Base-by-base conservation (phyloP, 2,797 vertebrate genomes). In the Xiphorhynchus erythropygius region DNA sequence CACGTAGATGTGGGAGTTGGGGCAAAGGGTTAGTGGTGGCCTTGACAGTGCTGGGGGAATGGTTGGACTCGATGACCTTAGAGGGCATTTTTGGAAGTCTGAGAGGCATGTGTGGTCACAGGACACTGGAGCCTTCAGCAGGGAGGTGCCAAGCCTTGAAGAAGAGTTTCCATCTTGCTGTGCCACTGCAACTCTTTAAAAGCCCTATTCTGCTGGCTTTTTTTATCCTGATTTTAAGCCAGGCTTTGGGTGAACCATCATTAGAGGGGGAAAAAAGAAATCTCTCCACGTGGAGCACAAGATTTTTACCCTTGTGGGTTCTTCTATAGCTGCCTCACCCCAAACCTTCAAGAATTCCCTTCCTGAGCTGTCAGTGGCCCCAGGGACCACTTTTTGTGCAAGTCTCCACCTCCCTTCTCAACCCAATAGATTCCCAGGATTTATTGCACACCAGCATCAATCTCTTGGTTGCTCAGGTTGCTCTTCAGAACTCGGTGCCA, bases 391-490 rank as follows among this genome's bases (percentile, higher is more conserved):
- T 19, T 55, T 70, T 49, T 68, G 30, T 63, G 46, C 32, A 39
- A 30, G 3, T 11, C 37, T 73, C 73, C 11, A 15, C 62, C 28
- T 10, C 4, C 32, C 22, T 6, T 32, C 50, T 79, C 52, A 56
- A 24, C 14, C 5, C 2, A 67, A 10, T 39, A 2, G 55, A 42
- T 32, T 53, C 41, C 70, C 9, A 9, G 39, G 52, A 1, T 77
- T 32, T 71, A 28, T 30, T 1, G 1, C 14, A 5, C 14, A 3
- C 39, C 35, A 57, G 21, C 8, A 44, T 19, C 41, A 55, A 18
- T 3, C 4, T 1, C n/a, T 46, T 59, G 10, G 1, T 23, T 27
- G 3, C 24, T 8, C 18, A 49, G 18, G 18, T 16, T 50, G 10
- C 9, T 46, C 32, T 39, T 67, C 41, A 55, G 59, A 62, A 2